phyloP scores from a whole-genome alignment of 1,140 invertebrate species.

The Zaprionus vittiger region DNA sequence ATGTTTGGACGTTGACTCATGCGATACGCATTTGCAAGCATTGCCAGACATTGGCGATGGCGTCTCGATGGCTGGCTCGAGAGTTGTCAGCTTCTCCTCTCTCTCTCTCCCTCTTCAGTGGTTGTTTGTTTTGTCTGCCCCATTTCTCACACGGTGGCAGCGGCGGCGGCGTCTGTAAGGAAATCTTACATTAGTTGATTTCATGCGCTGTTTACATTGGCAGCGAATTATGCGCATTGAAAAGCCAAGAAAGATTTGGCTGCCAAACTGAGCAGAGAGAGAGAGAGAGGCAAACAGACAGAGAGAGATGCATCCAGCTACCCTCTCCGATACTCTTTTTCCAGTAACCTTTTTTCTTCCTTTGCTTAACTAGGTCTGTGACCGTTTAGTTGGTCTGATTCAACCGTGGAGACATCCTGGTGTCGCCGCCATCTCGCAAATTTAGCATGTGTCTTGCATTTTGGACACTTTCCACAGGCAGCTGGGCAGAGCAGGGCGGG shows the following conservation, averaged over 20 bases:
- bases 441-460: slow-evolving; percentile 19
- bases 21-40: slow-evolving; percentile 67
- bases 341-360: too few species aligned
- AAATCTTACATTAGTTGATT: slow-evolving; percentile 80
- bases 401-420: slow-evolving; percentile 2
- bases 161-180: slow-evolving; percentile 34
- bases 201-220: slow-evolving; percentile 81
- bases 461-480: slow-evolving; percentile 2
- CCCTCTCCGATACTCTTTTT: not conserved
- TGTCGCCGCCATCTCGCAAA: slow-evolving; percentile 27
- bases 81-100: not conserved
- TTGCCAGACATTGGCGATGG: slow-evolving; percentile 50
- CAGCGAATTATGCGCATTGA: slow-evolving; percentile 82
- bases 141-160: slow-evolving; percentile 35
- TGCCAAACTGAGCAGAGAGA: slow-evolving; percentile 37
- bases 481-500: not conserved
- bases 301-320: not conserved
- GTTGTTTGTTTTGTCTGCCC: slow-evolving; percentile 79
- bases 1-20: slow-evolving; percentile 66
- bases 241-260: slow-evolving; percentile 64
- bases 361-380: slow-evolving; percentile 20
- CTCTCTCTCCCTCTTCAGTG: not conserved
- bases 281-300: too few species aligned
- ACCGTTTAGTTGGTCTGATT: slow-evolving; percentile 13
- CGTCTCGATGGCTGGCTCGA: slow-evolving; percentile 69